phyloP scores from a whole-genome alignment of 1,140 invertebrate genomes.

The Diachasmimorpha longicaudata region DNA sequence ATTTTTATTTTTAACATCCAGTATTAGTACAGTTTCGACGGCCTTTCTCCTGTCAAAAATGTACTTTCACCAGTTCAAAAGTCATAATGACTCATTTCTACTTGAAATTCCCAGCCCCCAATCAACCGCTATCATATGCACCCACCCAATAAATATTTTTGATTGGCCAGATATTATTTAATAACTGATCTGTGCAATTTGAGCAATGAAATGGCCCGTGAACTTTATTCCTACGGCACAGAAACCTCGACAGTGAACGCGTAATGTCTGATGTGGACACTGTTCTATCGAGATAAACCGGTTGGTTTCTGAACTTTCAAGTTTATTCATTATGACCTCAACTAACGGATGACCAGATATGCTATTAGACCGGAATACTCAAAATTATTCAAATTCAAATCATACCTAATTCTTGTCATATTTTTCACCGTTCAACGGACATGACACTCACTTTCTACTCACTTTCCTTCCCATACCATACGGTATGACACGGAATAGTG shows the following conservation, averaged over 20 bases:
- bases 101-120: too few species aligned
- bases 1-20: too few species aligned
- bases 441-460: not conserved
- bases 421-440: not conserved
- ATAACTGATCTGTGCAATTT: not conserved
- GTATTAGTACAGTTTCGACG: too few species aligned
- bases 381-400: not conserved
- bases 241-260: slow-evolving; percentile 52
- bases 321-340: not conserved
- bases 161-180: too few species aligned
- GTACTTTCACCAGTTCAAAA: not conserved
- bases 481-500: not conserved
- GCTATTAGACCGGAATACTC: not conserved
- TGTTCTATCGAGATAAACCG: slow-evolving; percentile 41
- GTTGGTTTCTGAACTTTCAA: slow-evolving; percentile 24
- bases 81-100: not conserved
- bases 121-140: too few species aligned
- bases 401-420: not conserved
- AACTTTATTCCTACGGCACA: slow-evolving; percentile 41
- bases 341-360: not conserved
- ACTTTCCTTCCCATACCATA: not conserved
- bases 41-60: slow-evolving; percentile 4
- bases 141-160: too few species aligned
- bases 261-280: slow-evolving; percentile 38
- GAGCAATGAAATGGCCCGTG: slow-evolving; percentile 40